Conservation (phyloP, 1,140 invertebrate genomes). For the Daktulosphaira vitifoliae region DNA sequence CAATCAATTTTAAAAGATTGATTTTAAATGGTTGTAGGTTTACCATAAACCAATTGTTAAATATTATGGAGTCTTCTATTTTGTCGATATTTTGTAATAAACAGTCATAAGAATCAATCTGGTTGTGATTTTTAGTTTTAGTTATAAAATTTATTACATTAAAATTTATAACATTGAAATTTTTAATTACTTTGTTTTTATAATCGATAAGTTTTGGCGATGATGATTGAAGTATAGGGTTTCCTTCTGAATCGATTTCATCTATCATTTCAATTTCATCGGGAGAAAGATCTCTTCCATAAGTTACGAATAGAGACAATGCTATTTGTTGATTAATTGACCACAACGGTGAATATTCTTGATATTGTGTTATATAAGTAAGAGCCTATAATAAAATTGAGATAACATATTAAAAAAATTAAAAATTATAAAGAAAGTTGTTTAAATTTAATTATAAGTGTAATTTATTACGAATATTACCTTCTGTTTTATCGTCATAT, state of each 20-base stretch:
- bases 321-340: conserved; percentile 53
- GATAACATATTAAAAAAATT: no score
- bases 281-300: conserved; percentile 50
- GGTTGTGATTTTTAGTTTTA: conserved; percentile 11
- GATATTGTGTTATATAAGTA: conserved; percentile 36
- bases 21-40: conserved; percentile 65
- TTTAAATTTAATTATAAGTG: no score
- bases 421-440: no score
- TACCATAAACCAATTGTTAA: conserved; percentile 63
- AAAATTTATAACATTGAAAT: no score
- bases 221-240: conserved; percentile 43
- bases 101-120: conserved; percentile 55
- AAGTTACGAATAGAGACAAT: conserved; percentile 56
- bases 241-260: conserved; percentile 44
- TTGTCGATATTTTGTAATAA: conserved; percentile 50
- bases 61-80: conserved; percentile 46
- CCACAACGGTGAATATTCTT: conserved; percentile 55
- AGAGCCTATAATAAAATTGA: conserved; percentile 37
- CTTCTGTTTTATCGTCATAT: no score
- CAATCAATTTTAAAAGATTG: conserved; percentile 61
- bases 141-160: no score
- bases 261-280: conserved; percentile 51
- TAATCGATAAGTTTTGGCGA: conserved; percentile 52
- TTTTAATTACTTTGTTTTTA: conserved; percentile 47
- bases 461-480: neutral